phyloP scores from a whole-genome alignment of 1,140 invertebrate species.

The Himalopsyche phryganea region DNA sequence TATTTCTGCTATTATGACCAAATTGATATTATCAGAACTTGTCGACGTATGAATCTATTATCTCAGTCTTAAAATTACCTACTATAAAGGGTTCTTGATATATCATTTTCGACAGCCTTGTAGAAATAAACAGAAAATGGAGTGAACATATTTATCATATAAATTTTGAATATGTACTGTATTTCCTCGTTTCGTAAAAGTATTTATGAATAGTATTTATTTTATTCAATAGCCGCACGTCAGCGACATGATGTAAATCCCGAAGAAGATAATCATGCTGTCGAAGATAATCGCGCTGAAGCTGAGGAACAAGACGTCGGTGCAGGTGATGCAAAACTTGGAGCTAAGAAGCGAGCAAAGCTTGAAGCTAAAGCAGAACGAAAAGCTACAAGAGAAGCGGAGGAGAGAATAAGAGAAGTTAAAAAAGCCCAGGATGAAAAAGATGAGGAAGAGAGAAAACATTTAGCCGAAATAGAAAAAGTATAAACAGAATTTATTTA shows the following conservation, averaged over 20 bases:
- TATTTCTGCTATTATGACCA: background rate
- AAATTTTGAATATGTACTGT: no score
- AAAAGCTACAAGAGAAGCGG: slow-evolving; percentile 75
- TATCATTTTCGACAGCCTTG: no score
- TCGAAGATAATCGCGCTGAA: slow-evolving; percentile 42
- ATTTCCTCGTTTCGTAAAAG: no score
- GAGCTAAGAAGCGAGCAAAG: slow-evolving; percentile 89
- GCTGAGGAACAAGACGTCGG: slow-evolving; percentile 6
- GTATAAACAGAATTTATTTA: slow-evolving; percentile 26
- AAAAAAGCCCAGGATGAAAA: slow-evolving; percentile 65
- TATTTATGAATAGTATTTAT: background rate
- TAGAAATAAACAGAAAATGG: slow-evolving; percentile 56
- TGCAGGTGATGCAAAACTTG: slow-evolving; percentile 72
- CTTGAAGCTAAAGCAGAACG: slow-evolving; percentile 90
- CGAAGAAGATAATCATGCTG: slow-evolving; percentile 40
- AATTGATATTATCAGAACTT: no score
- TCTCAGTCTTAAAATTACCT: no score
- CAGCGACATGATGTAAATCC: slow-evolving; percentile 38
- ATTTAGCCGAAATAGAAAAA: slow-evolving; percentile 60
- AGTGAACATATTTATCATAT: no score
- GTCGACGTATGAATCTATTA: no score
- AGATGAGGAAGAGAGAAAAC: slow-evolving; percentile 69
- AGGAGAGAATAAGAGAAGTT: slow-evolving; percentile 69
- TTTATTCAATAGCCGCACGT: slow-evolving; percentile 21
- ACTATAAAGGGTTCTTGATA: no score